A percentile compares a stretch with the other conserved stretches of the same genome.
Evolutionary conservation across 1,140 invertebrate genomes (phyloP).

Genomic region (Linepithema humile): DNA sequence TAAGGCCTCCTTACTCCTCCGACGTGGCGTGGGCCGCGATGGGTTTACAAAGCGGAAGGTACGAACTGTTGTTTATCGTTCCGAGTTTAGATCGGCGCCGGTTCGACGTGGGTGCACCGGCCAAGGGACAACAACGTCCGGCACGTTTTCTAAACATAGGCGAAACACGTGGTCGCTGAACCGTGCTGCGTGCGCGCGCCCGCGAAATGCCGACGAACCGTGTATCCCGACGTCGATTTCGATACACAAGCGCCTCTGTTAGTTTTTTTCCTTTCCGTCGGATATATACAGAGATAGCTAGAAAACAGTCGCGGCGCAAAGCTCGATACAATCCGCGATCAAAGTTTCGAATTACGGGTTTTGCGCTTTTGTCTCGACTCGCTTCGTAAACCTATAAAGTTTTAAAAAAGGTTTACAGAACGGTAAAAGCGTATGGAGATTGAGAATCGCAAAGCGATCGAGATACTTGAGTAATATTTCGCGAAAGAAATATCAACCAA

Average conservation of each 20-base stretch:
- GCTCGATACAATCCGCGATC: not conserved
- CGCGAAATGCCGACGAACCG: not conserved
- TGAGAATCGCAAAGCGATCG: too few relatives aligned
- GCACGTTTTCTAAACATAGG: conserved; percentile 71
- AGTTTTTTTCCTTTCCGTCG: not conserved
- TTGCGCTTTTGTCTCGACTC: too few relatives aligned
- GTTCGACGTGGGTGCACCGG: conserved; percentile 61
- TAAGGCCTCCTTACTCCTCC: conserved; percentile 12
- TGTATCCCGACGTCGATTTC: not conserved
- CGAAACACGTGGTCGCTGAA: conserved; percentile 59
- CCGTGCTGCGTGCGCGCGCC: conserved; percentile 8
- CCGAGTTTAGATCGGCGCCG: conserved; percentile 67
- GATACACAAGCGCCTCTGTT: not conserved
- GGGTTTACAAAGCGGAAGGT: conserved; percentile 60
- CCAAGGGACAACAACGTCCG: conserved; percentile 70
- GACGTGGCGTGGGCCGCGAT: not conserved
- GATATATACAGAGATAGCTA: not conserved
- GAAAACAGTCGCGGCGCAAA: not conserved
- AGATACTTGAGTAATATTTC: too few relatives aligned
- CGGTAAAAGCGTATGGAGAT: too few relatives aligned
- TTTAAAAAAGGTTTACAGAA: too few relatives aligned
- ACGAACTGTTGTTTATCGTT: conserved; percentile 62
- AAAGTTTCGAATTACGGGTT: too few relatives aligned
- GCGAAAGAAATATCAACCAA: too few relatives aligned
- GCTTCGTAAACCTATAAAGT: too few relatives aligned